phyloP scores from a whole-genome alignment of 2,888 invertebrate genomes.

The Unio delphinus region DNA sequence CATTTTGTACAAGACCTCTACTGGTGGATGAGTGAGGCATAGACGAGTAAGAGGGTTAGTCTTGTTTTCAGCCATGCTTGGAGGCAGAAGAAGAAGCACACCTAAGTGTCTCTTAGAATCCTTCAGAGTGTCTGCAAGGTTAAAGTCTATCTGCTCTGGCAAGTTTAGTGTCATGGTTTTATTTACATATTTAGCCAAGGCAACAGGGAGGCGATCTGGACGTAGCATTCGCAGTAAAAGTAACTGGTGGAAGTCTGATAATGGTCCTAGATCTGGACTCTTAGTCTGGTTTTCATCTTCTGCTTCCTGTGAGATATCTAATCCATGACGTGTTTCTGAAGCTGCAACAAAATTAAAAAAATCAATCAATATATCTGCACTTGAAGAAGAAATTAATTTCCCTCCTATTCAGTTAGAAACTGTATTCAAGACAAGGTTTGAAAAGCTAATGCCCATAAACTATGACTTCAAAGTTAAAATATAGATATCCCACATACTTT shows the following conservation, averaged over 20 bases:
- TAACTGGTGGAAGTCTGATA: constrained; percentile 67
- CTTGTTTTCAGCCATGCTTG: constrained; percentile 31
- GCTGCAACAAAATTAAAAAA: not conserved
- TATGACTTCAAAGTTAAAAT: no score
- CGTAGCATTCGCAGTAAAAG: constrained; percentile 68
- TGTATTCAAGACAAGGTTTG: no score
- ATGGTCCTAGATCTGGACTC: constrained; percentile 54
- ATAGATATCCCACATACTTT: no score
- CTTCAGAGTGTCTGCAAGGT: constrained; percentile 49
- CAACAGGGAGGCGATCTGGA: constrained; percentile 67
- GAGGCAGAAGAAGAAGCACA: constrained; percentile 62
- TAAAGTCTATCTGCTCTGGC: constrained; percentile 50
- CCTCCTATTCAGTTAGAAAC: no score
- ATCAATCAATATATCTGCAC: no score
- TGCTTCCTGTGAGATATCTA: constrained; percentile 34
- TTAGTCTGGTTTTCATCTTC: constrained; percentile 32
- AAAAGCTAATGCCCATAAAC: no score
- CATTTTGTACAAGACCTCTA: constrained; percentile 48
- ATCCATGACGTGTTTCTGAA: constrained; percentile 40
- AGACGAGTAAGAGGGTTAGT: constrained; percentile 52
- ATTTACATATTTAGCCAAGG: constrained; percentile 61
- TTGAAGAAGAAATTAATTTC: no score
- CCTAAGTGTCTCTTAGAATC: constrained; percentile 58
- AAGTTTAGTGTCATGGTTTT: constrained; percentile 55
- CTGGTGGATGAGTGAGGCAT: constrained; percentile 52